Evolutionary conservation across 2,113 vertebrate species (phyloP), one percentile per base, ranked within the genome.

Genomic region (Dicentrarchus labrax): DNA sequence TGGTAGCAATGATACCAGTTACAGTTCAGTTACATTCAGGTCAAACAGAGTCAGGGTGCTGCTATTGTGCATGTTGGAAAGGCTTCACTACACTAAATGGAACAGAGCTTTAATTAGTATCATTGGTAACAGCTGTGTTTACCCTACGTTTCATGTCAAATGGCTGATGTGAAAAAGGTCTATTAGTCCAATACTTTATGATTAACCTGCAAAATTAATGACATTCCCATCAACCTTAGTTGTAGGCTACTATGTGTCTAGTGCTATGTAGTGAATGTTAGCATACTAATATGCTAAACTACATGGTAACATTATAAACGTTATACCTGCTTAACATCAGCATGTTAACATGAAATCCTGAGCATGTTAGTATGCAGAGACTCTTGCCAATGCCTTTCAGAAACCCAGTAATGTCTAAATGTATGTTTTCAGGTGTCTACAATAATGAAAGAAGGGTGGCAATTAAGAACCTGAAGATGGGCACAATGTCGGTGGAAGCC

Each of bases 401-500:
- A 56, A 19, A 60, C 17, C 11, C 19, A 65, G 5, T 76, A 21
- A 85, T 3, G 16, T 80, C 38, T 16, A 21, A 16, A 48, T 71
- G 8, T 68, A 0, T 72, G 4, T 79, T 87, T 76, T 45, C 92
- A 99, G 98, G 98, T 1, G 79, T 94, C 85, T 97, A 98, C 93
- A 99, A 98, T 0, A 96, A 97, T 30, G 95, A 97, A 87, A 97
- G 96, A 2, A 96, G 94, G 85, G 98, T 99, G 80, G 98, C 98
- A 0, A 96, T 99, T 85, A 99, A 99, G 90, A 97, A 94, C 84
- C 95, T 99, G 81, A 99, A 99, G 90, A 94, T 96, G 0, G 98
- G 98, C 60, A 98, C 97, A 30, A 99, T 99, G 98, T 97, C 98
- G 0, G 95, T 98, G 38, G 93, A 96, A 0, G 98, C 97, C 53